Percentiles rank a stretch among this genome's conserved stretches.
phyloP scores from a whole-genome alignment of 2,888 invertebrate species.

The Dione juno region DNA sequence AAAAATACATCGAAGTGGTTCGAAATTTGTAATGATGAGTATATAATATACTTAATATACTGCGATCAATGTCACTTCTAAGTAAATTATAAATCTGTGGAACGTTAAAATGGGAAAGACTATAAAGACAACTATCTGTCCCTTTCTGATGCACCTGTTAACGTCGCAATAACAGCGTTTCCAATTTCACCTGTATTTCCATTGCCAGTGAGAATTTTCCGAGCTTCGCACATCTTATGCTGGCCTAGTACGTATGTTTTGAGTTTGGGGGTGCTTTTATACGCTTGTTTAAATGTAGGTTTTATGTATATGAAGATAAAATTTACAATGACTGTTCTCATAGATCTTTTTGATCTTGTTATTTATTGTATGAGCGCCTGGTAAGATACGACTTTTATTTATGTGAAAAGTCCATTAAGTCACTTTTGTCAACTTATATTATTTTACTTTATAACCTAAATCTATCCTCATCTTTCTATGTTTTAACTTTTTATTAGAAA shows the following conservation, averaged over 20 bases:
- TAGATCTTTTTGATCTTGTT: background rate
- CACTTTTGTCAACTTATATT: too few relatives aligned
- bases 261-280: constrained; percentile 19
- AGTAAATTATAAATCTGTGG: constrained; percentile 9
- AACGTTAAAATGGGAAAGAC: background rate
- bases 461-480: too few relatives aligned
- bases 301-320: constrained; percentile 6
- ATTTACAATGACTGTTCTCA: background rate
- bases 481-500: too few relatives aligned
- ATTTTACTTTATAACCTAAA: too few relatives aligned
- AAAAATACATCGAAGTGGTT: too few relatives aligned
- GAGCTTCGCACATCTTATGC: background rate
- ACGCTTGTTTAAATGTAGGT: background rate
- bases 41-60: too few relatives aligned
- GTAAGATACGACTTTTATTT: background rate
- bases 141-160: background rate
- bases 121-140: background rate
- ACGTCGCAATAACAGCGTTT: background rate
- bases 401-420: too few relatives aligned
- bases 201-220: background rate
- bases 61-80: constrained; percentile 3
- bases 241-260: constrained; percentile 30
- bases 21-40: too few relatives aligned
- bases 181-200: constrained; percentile 15
- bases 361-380: background rate